A percentile compares a stretch with the other conserved stretches of the same genome.
phyloP scores from a whole-genome alignment of 2,797 vertebrate genomes.

The Hoplostethus atlanticus region DNA sequence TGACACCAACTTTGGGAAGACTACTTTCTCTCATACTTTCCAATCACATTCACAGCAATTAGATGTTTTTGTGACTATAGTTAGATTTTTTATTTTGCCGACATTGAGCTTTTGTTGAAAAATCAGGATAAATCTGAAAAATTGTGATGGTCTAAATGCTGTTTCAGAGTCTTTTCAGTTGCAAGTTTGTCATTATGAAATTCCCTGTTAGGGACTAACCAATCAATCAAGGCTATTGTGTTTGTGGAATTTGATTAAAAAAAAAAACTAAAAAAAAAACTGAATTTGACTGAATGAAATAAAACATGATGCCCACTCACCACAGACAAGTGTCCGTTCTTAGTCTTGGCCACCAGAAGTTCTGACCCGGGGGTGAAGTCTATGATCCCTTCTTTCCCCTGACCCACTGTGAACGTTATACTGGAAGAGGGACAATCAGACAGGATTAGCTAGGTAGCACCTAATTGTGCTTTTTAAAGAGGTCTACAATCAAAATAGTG shows the following conservation, averaged over 20 bases:
- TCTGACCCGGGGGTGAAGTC: slow-evolving; percentile 97
- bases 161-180: too few relatives aligned
- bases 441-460: neutral
- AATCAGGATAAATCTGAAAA: too few relatives aligned
- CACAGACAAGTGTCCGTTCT: slow-evolving; percentile 97
- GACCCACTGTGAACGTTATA: slow-evolving; percentile 92
- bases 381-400: slow-evolving; percentile 95
- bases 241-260: neutral
- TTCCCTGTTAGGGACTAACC: neutral
- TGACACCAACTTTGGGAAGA: too few relatives aligned
- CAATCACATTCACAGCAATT: too few relatives aligned
- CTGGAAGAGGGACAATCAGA: slow-evolving; percentile 70
- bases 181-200: too few relatives aligned
- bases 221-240: neutral
- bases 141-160: too few relatives aligned
- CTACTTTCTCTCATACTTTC: too few relatives aligned
- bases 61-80: too few relatives aligned
- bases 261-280: neutral
- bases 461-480: too few relatives aligned
- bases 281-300: neutral
- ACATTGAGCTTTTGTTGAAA: too few relatives aligned
- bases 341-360: slow-evolving; percentile 94
- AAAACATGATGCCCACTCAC: slow-evolving; percentile 82
- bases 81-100: too few relatives aligned
- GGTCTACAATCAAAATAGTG: too few relatives aligned